Evolutionary conservation across 2,888 invertebrate genomes (phyloP).

Genomic region (Ophioninae sp.): DNA sequence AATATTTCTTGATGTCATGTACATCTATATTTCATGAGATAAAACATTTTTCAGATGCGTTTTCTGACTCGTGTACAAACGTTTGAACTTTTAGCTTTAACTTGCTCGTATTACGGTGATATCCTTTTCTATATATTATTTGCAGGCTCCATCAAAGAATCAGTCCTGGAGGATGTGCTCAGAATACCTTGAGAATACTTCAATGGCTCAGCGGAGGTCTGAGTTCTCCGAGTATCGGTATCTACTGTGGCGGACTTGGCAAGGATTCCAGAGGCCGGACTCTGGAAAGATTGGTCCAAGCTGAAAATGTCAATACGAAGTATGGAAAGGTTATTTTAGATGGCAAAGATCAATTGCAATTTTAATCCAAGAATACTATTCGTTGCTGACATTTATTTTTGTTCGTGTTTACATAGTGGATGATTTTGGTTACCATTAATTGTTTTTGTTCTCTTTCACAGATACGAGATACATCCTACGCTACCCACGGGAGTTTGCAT

Average conservation of each 20-base stretch:
- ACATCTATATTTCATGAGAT: background rate
- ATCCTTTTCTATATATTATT: conserved; percentile 19
- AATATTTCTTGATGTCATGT: background rate
- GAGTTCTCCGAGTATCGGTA: conserved; percentile 65
- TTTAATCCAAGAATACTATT: background rate
- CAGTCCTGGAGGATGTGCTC: conserved; percentile 75
- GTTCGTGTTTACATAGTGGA: background rate
- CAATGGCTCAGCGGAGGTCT: conserved; percentile 74
- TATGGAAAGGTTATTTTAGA: conserved; percentile 54
- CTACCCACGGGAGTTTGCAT: conserved; percentile 78
- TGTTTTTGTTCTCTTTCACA: conserved; percentile 61
- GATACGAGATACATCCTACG: conserved; percentile 75
- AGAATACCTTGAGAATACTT: conserved; percentile 75
- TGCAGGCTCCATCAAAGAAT: conserved; percentile 68
- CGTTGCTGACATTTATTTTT: background rate
- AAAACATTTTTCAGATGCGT: background rate
- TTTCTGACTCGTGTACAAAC: background rate
- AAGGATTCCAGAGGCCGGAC: conserved; percentile 75
- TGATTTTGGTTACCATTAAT: background rate
- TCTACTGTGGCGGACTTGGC: conserved; percentile 77
- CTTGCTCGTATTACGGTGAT: background rate
- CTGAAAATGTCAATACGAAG: conserved; percentile 76
- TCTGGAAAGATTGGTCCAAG: conserved; percentile 73
- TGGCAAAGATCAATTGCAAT: background rate
- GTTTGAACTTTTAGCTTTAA: background rate